Percentiles rank a stretch among this genome's conserved stretches.
These are phyloP conservation scores for Andrena trimmerana DNA, from an alignment of 2,888 invertebrate genomes.

Conservation along the genomic window DNA sequence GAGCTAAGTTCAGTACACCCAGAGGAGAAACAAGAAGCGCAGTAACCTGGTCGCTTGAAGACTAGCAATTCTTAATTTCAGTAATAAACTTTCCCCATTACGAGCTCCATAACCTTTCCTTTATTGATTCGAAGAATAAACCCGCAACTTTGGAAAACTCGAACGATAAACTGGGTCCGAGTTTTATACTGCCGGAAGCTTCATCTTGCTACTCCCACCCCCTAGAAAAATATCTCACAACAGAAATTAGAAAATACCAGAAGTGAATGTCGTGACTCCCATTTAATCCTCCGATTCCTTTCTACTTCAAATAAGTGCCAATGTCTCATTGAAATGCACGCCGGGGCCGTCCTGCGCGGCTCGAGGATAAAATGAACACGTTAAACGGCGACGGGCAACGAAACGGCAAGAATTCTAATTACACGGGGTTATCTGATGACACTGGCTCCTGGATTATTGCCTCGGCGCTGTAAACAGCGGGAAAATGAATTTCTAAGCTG, in stretches of 20 bases:
- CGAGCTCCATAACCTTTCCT: constrained; percentile 29
- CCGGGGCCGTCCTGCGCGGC: background rate
- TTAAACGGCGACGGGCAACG: background rate
- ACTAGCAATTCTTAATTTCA: constrained; percentile 15
- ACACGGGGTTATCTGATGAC: constrained; percentile 12
- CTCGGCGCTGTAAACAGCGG: constrained; percentile 17
- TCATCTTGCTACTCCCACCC: background rate
- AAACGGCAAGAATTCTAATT: constrained; percentile 22
- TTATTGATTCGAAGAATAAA: constrained; percentile 73
- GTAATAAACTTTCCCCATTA: constrained; percentile 19
- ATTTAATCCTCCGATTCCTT: background rate
- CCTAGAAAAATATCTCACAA: too few species aligned
- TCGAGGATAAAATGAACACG: background rate
- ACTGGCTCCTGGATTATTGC: constrained; percentile 11
- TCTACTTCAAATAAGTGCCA: background rate
- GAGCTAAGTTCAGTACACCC: too few species aligned
- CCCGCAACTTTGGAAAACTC: background rate
- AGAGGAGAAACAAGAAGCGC: too few species aligned
- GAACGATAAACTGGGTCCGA: background rate
- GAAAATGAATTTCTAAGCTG: constrained; percentile 36
- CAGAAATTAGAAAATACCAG: constrained; percentile 2
- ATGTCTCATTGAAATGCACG: background rate
- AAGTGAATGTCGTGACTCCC: background rate
- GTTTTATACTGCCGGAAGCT: background rate
- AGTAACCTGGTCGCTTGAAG: background rate